Percentiles rank a stretch among this genome's conserved stretches.
phyloP scores from a whole-genome alignment of 2,113 vertebrate species.

The Pongo pygmaeus region DNA sequence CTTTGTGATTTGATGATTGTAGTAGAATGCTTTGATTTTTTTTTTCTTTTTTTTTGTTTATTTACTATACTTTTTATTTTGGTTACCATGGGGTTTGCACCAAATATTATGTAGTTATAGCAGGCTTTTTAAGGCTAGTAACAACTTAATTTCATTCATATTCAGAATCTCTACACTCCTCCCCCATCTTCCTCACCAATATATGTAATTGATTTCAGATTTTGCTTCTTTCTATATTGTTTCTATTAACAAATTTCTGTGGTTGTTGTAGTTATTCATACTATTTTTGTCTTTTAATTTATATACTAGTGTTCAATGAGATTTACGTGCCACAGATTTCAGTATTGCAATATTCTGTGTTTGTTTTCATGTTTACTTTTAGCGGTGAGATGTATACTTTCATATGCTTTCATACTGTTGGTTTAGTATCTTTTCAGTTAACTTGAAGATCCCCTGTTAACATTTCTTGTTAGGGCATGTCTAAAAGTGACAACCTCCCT shows the following conservation, averaged over 20 bases:
- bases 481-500: neutral
- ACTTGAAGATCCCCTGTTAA: neutral
- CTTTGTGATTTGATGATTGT: neutral
- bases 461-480: neutral
- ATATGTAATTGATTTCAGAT: neutral
- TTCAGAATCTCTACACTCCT: neutral
- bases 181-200: neutral
- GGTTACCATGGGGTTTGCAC: neutral
- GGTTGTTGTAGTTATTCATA: neutral
- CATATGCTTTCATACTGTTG: neutral
- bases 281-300: neutral
- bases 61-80: neutral
- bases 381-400: neutral
- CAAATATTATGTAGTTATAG: neutral
- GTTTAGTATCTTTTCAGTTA: neutral
- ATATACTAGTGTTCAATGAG: neutral
- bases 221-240: neutral
- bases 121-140: neutral
- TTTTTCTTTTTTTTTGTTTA: neutral
- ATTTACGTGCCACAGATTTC: neutral
- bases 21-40: neutral
- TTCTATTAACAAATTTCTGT: neutral
- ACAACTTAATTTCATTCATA: neutral
- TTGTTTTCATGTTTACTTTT: neutral
- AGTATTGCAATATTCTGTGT: neutral